Evolutionary conservation across 2,888 invertebrate species (phyloP), one percentile per base, ranked within the genome.

Genomic region (Plemyria rubiginata): DNA sequence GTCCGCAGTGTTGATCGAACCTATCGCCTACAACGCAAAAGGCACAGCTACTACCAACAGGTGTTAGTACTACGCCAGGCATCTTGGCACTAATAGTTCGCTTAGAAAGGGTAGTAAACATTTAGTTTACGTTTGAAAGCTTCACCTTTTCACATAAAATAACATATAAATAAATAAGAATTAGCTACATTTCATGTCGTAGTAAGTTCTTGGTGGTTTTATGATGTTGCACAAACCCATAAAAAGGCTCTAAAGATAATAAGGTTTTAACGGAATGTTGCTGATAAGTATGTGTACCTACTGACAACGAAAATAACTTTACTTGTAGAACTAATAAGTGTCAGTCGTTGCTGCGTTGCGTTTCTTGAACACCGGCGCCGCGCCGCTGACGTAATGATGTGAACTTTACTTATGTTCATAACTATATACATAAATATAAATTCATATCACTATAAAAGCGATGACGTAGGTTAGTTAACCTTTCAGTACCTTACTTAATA

Each of bases 221-320:
- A 54, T 36, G 54, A n/a, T 45, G 54, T 54, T 50, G 50, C 50
- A 36, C 13, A 32, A 45, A 13, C 13, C 43, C 15, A 53, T 53
- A 41, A 53, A 54, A 40, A 40, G 40, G 40, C 7, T 16, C 22
- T 40, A 28, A 40, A 52, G 40, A 28, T 40, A 52, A 40, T 53
- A 28, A 53, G n/a, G 41, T 22, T 53, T 13, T 4, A 32, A 49
- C 13, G 9, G 45, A 54, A 54, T 45, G 12, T 12, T 15, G 54
- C 50, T 32, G 32, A 32, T 22, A 48, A 28, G 7, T 49, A 13
- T 32, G 2, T 13, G 16, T 13, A 32, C 9, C n/a, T 4, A 29
- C n/a, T 22, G n/a, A 13, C 13, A n/a, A 13, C n/a, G 8, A 51
- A 40, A 40, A 40, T 40, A 51, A 36, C 15, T 36, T 16, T 48